Conservation (phyloP, 2,113 vertebrate genomes). For the Campylomormyrus tamandua region DNA sequence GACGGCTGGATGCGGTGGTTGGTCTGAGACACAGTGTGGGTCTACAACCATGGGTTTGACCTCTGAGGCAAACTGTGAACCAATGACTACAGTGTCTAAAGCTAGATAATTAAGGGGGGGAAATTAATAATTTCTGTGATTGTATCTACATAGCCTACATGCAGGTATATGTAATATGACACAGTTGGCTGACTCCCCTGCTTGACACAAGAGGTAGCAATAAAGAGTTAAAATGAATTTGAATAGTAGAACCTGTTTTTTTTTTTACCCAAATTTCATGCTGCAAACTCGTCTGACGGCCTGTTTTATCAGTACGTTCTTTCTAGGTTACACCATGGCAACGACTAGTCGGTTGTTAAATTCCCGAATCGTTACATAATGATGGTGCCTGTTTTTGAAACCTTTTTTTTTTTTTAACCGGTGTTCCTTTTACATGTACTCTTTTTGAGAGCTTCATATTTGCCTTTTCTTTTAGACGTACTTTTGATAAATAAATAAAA, state of each 20-base stretch:
- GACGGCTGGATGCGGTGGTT: not conserved
- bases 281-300: not conserved
- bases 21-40: not conserved
- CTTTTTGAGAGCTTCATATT: not conserved
- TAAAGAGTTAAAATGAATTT: not conserved
- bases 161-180: not conserved
- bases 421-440: not conserved
- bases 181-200: not conserved
- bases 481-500: slow-evolving; percentile 5
- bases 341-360: not conserved
- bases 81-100: not conserved
- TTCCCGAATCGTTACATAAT: not conserved
- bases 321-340: not conserved
- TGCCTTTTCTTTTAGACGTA: not conserved
- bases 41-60: not conserved
- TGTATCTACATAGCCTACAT: not conserved
- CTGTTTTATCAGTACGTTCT: not conserved
- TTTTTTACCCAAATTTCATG: not conserved
- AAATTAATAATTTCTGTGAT: not conserved
- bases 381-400: not conserved
- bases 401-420: not conserved
- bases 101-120: not conserved
- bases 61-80: not conserved
- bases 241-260: not conserved
- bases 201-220: not conserved